Conservation (phyloP, 2,113 vertebrate species). For the Catharus fuscescens region DNA sequence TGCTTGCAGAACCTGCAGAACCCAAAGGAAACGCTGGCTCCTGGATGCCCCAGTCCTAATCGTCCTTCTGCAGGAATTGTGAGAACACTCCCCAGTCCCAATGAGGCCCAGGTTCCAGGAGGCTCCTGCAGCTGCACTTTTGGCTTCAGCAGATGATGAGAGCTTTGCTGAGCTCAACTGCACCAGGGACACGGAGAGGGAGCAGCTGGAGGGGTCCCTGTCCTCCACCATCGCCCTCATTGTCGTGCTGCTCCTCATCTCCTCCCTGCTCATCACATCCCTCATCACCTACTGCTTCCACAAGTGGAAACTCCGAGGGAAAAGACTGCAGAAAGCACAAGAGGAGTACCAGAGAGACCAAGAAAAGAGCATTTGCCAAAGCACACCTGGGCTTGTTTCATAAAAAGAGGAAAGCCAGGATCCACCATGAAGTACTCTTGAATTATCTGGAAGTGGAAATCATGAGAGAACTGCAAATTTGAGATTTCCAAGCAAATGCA, state of each 20-base stretch:
- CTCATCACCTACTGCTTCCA: constrained; percentile 77
- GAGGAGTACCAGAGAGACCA: constrained; percentile 79
- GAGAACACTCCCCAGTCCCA: neutral
- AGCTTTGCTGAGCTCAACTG: constrained; percentile 39
- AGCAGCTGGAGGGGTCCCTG: constrained; percentile 61
- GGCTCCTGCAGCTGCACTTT: constrained; percentile 30
- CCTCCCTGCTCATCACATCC: constrained; percentile 70
- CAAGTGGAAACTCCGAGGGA: constrained; percentile 74
- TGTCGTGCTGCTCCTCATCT: constrained; percentile 69
- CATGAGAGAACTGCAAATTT: neutral
- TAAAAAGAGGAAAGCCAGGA: neutral
- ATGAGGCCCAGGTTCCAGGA: constrained; percentile 69
- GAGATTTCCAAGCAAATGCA: neutral
- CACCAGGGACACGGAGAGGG: constrained; percentile 35
- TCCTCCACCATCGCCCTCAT: constrained; percentile 74
- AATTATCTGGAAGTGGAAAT: neutral
- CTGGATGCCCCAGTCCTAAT: neutral
- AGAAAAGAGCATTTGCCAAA: constrained; percentile 62
- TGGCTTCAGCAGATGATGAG: constrained; percentile 19
- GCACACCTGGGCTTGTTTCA: constrained; percentile 46
- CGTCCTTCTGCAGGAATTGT: neutral
- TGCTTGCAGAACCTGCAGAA: neutral
- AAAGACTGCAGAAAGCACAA: constrained; percentile 74
- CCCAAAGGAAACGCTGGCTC: accelerated
- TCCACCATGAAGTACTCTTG: neutral